Conservation (phyloP, 2,113 vertebrate genomes). For the Loxodonta africana region DNA sequence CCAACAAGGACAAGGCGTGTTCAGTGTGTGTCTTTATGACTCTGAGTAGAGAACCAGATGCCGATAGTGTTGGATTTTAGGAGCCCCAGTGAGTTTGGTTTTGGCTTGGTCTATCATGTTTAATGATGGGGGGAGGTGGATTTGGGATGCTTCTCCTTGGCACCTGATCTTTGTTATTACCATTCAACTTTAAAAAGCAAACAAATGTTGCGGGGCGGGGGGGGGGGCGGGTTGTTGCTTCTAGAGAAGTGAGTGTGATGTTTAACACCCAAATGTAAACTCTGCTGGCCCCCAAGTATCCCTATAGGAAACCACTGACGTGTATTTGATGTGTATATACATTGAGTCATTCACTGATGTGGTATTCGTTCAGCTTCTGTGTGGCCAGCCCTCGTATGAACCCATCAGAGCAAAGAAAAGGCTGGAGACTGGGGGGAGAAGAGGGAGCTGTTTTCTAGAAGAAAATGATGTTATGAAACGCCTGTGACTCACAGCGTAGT, state of each 20-base stretch:
- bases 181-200: neutral
- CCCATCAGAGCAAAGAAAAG: neutral
- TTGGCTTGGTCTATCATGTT: neutral
- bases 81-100: neutral
- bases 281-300: neutral
- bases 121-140: neutral
- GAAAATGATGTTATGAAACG: neutral
- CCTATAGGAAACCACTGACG: neutral
- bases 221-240: neutral
- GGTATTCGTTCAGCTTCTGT: neutral
- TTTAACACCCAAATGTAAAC: neutral
- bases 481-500: neutral
- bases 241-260: neutral
- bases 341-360: neutral
- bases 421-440: too few species aligned
- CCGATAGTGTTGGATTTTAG: neutral
- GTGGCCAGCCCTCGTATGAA: neutral
- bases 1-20: neutral
- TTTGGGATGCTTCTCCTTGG: neutral
- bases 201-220: neutral
- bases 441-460: neutral
- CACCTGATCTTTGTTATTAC: neutral
- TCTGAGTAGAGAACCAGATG: too few species aligned
- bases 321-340: accelerated
- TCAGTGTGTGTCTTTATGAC: neutral